These are phyloP conservation scores for Drosophila setosimentum DNA, from an alignment of 2,888 invertebrate species.

Conservation along the genomic window DNA sequence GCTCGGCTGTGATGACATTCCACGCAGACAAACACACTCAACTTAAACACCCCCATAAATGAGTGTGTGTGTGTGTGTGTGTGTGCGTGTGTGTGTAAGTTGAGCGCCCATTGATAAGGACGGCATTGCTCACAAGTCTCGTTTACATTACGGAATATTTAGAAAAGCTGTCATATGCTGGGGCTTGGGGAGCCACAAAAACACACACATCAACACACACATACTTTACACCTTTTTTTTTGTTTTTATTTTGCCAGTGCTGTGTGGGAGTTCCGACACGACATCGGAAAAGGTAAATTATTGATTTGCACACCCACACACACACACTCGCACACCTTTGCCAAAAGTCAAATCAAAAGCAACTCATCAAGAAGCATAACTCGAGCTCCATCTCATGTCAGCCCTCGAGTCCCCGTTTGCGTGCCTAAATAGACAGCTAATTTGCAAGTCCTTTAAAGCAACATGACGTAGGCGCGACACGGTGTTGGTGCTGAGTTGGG, in stretches of 20 bases:
- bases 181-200: constrained; percentile 7
- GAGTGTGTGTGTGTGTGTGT: constrained; percentile 8
- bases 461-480: constrained; percentile 68
- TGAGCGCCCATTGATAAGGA: constrained; percentile 75
- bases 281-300: constrained; percentile 65
- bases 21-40: constrained; percentile 44
- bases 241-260: not conserved
- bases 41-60: constrained; percentile 40
- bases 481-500: constrained; percentile 47
- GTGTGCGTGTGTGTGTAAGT: constrained; percentile 32
- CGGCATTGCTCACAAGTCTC: constrained; percentile 51
- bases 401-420: constrained; percentile 37
- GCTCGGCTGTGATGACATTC: constrained; percentile 77
- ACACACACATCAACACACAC: not conserved
- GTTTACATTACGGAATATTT: constrained; percentile 74
- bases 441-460: constrained; percentile 73
- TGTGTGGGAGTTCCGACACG: constrained; percentile 30
- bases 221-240: constrained; percentile 42
- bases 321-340: constrained; percentile 42
- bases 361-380: constrained; percentile 47
- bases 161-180: constrained; percentile 59
- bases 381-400: constrained; percentile 3
- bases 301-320: constrained; percentile 66
- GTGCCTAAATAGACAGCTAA: constrained; percentile 80
- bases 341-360: constrained; percentile 57